A percentile compares a stretch with the other conserved stretches of the same genome.
Conservation (phyloP, 2,797 vertebrate genomes). For the Pseudochromis fuscus region DNA sequence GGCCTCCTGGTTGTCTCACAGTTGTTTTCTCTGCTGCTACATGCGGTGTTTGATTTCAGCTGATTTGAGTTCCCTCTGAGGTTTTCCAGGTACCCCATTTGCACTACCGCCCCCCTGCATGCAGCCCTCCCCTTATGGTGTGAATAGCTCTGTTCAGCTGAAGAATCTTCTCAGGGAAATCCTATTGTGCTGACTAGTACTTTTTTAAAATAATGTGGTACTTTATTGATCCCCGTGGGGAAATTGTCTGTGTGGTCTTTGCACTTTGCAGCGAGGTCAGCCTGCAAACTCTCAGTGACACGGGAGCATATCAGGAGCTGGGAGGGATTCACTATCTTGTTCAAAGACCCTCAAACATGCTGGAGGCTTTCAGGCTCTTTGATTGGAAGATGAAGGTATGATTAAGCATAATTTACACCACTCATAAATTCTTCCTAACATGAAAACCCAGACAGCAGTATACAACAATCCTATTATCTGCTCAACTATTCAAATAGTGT, state of each 20-base stretch:
- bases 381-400: slow-evolving; percentile 1
- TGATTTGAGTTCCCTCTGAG: background rate
- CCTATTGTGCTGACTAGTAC: slow-evolving; percentile 4
- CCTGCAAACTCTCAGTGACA: slow-evolving; percentile 1
- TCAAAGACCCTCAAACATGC: background rate
- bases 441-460: background rate
- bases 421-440: background rate
- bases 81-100: background rate
- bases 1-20: background rate
- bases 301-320: background rate
- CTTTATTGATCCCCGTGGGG: slow-evolving; percentile 14
- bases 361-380: background rate
- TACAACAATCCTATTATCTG: background rate
- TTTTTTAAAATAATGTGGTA: slow-evolving; percentile 2
- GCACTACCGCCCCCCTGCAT: background rate
- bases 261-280: slow-evolving; percentile 17
- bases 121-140: background rate
- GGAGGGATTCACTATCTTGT: background rate
- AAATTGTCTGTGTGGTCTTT: slow-evolving; percentile 8
- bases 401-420: background rate
- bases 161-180: background rate
- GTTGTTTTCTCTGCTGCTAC: too few relatives aligned
- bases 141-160: slow-evolving; percentile 1
- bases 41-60: too few relatives aligned
- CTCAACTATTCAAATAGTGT: background rate